phyloP scores from a whole-genome alignment of 2,113 vertebrate species.

The Aleadryas rufinucha region DNA sequence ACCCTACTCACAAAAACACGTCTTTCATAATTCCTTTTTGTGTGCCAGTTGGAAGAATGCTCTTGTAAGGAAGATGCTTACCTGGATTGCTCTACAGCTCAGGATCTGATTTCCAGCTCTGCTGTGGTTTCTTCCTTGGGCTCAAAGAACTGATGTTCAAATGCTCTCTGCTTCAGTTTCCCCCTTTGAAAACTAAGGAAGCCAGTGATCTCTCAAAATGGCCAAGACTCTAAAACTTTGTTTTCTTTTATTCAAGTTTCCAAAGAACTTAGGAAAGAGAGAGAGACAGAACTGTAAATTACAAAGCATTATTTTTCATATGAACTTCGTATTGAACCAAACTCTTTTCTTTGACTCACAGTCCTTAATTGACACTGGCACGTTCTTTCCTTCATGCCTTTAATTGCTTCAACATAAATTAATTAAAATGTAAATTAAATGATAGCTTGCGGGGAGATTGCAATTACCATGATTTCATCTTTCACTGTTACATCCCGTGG shows the following conservation, averaged over 20 bases:
- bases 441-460: neutral
- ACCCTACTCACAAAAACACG: neutral
- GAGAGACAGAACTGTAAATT: neutral
- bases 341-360: neutral
- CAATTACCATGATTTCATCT: conserved; percentile 37
- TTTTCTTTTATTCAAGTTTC: neutral
- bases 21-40: neutral
- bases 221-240: neutral
- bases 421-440: conserved; percentile 57
- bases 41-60: neutral
- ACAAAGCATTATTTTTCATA: neutral
- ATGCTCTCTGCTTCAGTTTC: neutral
- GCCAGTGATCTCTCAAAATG: neutral
- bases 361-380: neutral
- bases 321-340: neutral
- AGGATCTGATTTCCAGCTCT: neutral
- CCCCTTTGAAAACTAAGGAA: neutral
- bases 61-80: neutral
- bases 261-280: neutral
- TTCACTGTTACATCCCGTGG: neutral
- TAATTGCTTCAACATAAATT: conserved; percentile 37
- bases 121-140: neutral
- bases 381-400: neutral
- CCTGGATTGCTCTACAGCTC: neutral
- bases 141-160: neutral